These are phyloP conservation scores for Cairina moschata DNA, from an alignment of 2,113 vertebrate species.

Conservation along the genomic window DNA sequence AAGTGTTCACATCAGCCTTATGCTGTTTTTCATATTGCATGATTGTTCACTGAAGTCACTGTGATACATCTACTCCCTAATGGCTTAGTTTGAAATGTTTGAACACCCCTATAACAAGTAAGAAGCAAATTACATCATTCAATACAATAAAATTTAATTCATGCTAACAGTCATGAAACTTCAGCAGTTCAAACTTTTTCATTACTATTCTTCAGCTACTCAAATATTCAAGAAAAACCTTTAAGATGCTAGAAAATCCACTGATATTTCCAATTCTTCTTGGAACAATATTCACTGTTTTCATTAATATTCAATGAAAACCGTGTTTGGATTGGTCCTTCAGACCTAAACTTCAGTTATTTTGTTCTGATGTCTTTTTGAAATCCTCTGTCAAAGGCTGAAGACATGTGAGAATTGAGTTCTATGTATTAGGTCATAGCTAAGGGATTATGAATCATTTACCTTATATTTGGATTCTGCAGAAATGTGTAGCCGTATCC, in stretches of 20 bases:
- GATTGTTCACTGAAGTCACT: neutral
- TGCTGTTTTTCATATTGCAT: neutral
- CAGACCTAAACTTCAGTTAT: neutral
- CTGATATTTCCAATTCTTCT: neutral
- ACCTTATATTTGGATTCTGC: neutral
- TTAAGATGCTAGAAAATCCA: neutral
- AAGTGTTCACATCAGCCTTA: neutral
- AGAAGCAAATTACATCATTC: neutral
- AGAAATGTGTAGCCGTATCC: neutral
- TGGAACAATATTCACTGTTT: neutral
- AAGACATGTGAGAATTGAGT: neutral
- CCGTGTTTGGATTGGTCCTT: neutral
- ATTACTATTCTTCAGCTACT: neutral
- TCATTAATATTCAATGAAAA: neutral
- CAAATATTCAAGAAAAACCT: neutral
- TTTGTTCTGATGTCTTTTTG: neutral
- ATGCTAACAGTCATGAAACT: neutral
- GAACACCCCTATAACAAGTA: neutral
- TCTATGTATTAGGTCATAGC: neutral
- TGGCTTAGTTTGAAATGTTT: neutral
- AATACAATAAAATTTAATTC: neutral
- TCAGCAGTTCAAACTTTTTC: neutral
- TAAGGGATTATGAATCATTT: neutral
- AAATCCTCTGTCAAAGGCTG: neutral
- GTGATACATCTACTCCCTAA: neutral